Percentiles rank a stretch among this genome's conserved stretches.
Conservation (phyloP, 1,140 invertebrate genomes). For the Papilio aristodemus region DNA sequence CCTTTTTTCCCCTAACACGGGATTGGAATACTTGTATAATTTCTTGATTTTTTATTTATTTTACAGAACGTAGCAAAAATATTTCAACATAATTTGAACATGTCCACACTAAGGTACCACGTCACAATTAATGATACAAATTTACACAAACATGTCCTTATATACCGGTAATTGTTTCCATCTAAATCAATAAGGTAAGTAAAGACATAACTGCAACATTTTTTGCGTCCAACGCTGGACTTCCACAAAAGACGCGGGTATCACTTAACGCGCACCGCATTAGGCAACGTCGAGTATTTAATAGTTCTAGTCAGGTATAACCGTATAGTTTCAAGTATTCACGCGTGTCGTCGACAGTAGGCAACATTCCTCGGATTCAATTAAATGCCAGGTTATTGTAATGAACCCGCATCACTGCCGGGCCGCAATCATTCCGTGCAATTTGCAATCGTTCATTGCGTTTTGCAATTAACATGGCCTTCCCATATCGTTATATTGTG, state of each 20-base stretch:
- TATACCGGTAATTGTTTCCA: slow-evolving; percentile 19
- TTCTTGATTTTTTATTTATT: too few species aligned
- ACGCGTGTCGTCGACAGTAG: slow-evolving; percentile 49
- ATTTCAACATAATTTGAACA: not conserved
- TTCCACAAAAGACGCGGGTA: slow-evolving; percentile 21
- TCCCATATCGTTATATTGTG: slow-evolving; percentile 43
- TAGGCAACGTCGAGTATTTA: slow-evolving; percentile 24
- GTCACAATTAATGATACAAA: slow-evolving; percentile 12
- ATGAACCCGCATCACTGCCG: slow-evolving; percentile 69
- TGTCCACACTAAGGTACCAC: not conserved
- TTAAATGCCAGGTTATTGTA: slow-evolving; percentile 74
- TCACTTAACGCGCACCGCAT: slow-evolving; percentile 28
- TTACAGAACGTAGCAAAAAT: not conserved
- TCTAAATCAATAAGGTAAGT: slow-evolving; percentile 26
- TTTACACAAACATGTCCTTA: not conserved
- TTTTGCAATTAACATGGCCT: slow-evolving; percentile 71
- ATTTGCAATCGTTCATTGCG: slow-evolving; percentile 74
- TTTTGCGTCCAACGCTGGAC: not conserved
- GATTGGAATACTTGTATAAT: too few species aligned
- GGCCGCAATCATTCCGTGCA: slow-evolving; percentile 67
- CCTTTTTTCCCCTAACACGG: too few species aligned
- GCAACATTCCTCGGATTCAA: slow-evolving; percentile 68
- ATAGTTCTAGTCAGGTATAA: slow-evolving; percentile 25
- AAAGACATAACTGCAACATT: slow-evolving; percentile 15
- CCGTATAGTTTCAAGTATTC: slow-evolving; percentile 35